A percentile compares a stretch with the other conserved stretches of the same genome.
These are phyloP conservation scores for Periophthalmodon schlosseri DNA, from an alignment of 2,113 vertebrate species.

Conservation along the genomic window DNA sequence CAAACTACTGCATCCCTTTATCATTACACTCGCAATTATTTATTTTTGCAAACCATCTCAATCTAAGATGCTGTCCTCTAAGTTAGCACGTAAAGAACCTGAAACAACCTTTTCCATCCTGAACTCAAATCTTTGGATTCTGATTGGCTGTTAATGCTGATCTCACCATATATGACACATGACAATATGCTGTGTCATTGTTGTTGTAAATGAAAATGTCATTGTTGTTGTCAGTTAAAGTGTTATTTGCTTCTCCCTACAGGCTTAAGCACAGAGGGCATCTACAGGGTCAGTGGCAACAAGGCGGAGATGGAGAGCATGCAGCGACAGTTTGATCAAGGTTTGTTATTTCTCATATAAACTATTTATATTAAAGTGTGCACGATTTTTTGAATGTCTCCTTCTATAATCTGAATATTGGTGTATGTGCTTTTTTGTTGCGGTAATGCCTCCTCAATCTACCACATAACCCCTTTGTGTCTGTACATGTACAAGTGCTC, in stretches of 20 bases:
- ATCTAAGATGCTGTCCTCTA: background rate
- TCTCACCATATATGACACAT: background rate
- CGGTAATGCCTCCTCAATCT: constrained; percentile 36
- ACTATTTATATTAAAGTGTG: background rate
- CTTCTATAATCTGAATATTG: constrained; percentile 16
- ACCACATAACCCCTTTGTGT: constrained; percentile 32
- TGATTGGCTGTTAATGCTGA: background rate
- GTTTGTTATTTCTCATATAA: constrained; percentile 63
- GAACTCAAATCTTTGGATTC: background rate
- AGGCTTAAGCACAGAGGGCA: constrained; percentile 92
- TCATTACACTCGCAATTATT: background rate
- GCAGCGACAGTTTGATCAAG: constrained; percentile 95
- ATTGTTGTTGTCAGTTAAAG: background rate
- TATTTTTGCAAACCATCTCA: background rate
- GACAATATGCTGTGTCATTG: background rate
- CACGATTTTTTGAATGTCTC: background rate
- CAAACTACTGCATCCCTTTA: background rate
- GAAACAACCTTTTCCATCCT: background rate
- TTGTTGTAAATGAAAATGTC: background rate
- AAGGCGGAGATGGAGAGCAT: constrained; percentile 97
- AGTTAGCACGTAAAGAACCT: too few relatives aligned
- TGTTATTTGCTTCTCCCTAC: background rate
- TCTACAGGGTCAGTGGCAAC: constrained; percentile 96
- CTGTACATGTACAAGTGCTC: constrained; percentile 24
- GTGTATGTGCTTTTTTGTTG: constrained; percentile 34